Conservation (phyloP, 2,888 invertebrate species). For the Euzophera pinguis region DNA sequence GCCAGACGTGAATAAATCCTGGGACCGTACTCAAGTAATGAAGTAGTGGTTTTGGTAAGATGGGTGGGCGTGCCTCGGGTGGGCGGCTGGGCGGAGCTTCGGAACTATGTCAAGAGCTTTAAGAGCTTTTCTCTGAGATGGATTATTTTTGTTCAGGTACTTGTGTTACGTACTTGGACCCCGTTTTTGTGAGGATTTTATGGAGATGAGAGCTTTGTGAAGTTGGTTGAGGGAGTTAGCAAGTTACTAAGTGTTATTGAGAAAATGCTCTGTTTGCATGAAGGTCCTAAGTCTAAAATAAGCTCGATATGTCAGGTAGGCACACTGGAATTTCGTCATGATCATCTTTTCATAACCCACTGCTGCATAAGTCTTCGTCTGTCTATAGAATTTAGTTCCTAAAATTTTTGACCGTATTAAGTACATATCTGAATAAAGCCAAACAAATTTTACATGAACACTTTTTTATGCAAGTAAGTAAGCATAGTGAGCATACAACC, state of each 20-base stretch:
- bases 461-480: no score
- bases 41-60: slow-evolving; percentile 34
- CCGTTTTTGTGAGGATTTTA: slow-evolving; percentile 12
- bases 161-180: slow-evolving; percentile 31
- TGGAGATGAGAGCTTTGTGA: slow-evolving; percentile 1
- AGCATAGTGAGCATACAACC: no score
- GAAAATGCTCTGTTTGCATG: background rate
- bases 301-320: no score
- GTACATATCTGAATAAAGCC: no score
- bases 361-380: no score
- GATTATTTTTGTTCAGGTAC: slow-evolving; percentile 43
- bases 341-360: no score
- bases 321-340: no score
- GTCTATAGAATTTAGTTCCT: no score
- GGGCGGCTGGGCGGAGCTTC: slow-evolving; percentile 42
- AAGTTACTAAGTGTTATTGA: background rate
- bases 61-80: slow-evolving; percentile 41
- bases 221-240: background rate
- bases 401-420: no score
- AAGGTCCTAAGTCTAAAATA: no score
- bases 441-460: no score
- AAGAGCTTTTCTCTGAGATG: slow-evolving; percentile 25
- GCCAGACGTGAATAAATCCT: background rate
- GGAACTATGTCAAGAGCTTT: slow-evolving; percentile 58
- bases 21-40: slow-evolving; percentile 25